Percentiles rank a stretch among this genome's conserved stretches.
Evolutionary conservation across 53 echinoderm and acorn worm genomes (phyloP).

Genomic region (Mesocentrotus franciscanus): DNA sequence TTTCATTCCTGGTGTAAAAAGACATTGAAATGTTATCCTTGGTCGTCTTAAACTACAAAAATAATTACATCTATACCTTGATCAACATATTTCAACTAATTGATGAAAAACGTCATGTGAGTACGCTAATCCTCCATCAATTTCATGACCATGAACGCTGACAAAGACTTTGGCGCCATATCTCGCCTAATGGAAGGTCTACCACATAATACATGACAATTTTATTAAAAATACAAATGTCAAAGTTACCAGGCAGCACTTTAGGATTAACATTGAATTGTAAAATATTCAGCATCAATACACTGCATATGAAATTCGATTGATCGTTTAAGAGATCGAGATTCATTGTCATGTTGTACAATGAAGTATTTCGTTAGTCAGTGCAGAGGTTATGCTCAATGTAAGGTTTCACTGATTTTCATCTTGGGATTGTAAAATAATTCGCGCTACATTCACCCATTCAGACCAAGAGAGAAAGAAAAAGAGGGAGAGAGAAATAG

Average conservation of each 20-base stretch:
- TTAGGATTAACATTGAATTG: neutral
- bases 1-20: neutral
- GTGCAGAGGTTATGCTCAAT: too few species aligned
- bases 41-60: neutral
- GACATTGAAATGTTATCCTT: neutral
- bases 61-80: constrained; percentile 11
- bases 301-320: neutral
- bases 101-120: neutral
- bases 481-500: too few species aligned
- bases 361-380: neutral
- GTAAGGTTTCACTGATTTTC: too few species aligned
- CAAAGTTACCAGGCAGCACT: neutral
- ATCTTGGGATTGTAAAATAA: too few species aligned
- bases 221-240: neutral
- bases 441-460: too few species aligned
- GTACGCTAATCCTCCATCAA: constrained; percentile 5
- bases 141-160: neutral
- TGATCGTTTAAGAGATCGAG: neutral
- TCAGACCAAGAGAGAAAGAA: too few species aligned
- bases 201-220: constrained; percentile 12
- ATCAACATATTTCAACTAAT: neutral
- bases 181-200: constrained; percentile 11
- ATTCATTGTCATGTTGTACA: neutral
- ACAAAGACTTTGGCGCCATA: constrained; percentile 8
- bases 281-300: neutral